These are phyloP conservation scores for Drosophila testacea DNA, from an alignment of 2,888 invertebrate genomes.

Conservation along the genomic window DNA sequence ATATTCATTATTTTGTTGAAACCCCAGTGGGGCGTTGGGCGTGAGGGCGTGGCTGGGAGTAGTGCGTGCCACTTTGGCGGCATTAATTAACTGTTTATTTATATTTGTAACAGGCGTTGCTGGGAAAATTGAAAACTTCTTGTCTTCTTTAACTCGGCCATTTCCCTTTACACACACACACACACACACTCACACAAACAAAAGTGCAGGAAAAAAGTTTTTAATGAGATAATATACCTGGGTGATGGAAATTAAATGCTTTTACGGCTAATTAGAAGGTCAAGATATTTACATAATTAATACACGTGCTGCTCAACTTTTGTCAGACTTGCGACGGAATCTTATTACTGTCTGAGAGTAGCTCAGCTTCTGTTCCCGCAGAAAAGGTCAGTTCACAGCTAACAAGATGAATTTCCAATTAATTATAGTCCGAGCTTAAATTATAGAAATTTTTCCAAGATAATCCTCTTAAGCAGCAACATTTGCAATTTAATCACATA, in stretches of 20 bases:
- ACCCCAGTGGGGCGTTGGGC: not conserved
- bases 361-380: not conserved
- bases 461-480: not conserved
- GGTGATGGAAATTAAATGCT: conserved; percentile 58
- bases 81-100: conserved; percentile 76
- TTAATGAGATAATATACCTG: conserved; percentile 65
- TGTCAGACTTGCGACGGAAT: conserved; percentile 9
- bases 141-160: conserved; percentile 12
- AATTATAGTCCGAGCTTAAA: conserved; percentile 3
- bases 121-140: conserved; percentile 55
- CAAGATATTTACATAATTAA: conserved; percentile 67
- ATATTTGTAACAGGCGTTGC: conserved; percentile 43
- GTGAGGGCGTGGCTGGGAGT: conserved; percentile 13
- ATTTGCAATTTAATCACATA: not conserved
- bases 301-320: conserved; percentile 40
- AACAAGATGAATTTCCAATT: conserved; percentile 9
- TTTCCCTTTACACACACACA: conserved; percentile 1
- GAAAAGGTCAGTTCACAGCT: not conserved
- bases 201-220: conserved; percentile 50
- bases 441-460: not conserved
- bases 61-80: conserved; percentile 30
- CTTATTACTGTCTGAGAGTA: conserved; percentile 18
- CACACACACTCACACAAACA: not conserved
- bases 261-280: conserved; percentile 69
- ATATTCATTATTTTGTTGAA: conserved; percentile 60